Evolutionary conservation across 2,113 vertebrate species (phyloP).

Genomic region (Stigmatopora nigra): DNA sequence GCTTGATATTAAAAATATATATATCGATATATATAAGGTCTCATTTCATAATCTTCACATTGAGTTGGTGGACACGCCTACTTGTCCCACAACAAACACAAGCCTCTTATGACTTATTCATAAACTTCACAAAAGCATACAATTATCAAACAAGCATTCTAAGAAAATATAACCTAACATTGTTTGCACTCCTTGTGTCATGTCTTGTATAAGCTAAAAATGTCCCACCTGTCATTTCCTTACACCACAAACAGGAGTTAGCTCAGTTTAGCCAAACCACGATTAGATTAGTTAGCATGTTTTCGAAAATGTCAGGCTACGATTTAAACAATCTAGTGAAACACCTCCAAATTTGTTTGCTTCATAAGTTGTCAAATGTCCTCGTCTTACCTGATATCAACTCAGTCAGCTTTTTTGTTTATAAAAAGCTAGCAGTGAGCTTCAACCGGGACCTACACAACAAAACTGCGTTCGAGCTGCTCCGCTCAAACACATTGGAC

Average conservation of each 20-base stretch:
- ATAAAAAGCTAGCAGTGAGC: constrained; percentile 23
- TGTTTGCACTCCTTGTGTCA: neutral
- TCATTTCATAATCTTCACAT: constrained; percentile 12
- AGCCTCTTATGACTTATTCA: neutral
- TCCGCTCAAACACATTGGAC: constrained; percentile 60
- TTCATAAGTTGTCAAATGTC: neutral
- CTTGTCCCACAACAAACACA: constrained; percentile 9
- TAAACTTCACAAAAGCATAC: neutral
- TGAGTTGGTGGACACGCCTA: constrained; percentile 33
- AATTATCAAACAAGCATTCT: neutral
- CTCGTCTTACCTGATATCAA: constrained; percentile 43
- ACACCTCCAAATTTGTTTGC: neutral
- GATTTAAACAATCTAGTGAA: neutral
- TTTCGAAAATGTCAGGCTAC: neutral
- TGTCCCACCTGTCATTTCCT: neutral
- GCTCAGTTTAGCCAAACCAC: neutral
- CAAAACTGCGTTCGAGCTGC: constrained; percentile 51
- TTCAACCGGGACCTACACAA: constrained; percentile 63
- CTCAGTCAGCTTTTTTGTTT: constrained; percentile 21
- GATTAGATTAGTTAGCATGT: constrained; percentile 19
- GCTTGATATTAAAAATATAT: neutral
- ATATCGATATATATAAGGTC: neutral
- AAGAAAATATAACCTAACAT: neutral
- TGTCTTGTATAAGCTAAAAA: neutral
- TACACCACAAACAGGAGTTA: neutral